Percentiles rank a stretch among this genome's conserved stretches.
Evolutionary conservation across 2,797 vertebrate genomes (phyloP).

Genomic region (Simalia tracyae): DNA sequence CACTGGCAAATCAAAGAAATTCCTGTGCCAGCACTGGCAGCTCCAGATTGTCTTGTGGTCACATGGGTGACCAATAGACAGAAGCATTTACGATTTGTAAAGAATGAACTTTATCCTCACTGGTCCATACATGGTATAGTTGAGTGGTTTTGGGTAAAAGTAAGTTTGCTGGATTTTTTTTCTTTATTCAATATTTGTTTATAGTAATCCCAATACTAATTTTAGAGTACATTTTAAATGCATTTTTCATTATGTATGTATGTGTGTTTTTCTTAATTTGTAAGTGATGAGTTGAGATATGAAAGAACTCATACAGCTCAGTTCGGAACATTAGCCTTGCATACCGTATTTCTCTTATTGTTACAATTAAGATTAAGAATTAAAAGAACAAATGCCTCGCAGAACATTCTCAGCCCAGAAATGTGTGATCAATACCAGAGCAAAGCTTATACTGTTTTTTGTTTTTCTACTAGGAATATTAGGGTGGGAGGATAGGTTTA

Average conservation of each 20-base stretch:
- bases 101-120: slow-evolving; percentile 89
- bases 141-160: slow-evolving; percentile 97
- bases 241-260: not conserved
- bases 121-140: slow-evolving; percentile 86
- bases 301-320: not conserved
- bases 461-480: not conserved
- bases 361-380: not conserved
- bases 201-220: not conserved
- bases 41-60: slow-evolving; percentile 83
- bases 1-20: slow-evolving; percentile 85
- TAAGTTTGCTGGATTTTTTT: slow-evolving; percentile 64
- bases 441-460: not conserved
- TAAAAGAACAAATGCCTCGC: not conserved
- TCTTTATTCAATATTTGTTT: not conserved
- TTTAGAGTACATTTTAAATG: not conserved
- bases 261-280: not conserved
- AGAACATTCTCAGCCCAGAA: not conserved
- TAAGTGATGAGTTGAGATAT: not conserved
- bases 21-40: slow-evolving; percentile 80
- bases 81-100: slow-evolving; percentile 85
- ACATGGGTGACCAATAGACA: slow-evolving; percentile 96
- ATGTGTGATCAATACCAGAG: not conserved
- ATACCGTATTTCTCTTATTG: not conserved
- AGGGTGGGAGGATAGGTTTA: not conserved
- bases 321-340: not conserved